These are phyloP conservation scores for Ichneumon xanthorius DNA, from an alignment of 2,888 invertebrate species.

Conservation along the genomic window DNA sequence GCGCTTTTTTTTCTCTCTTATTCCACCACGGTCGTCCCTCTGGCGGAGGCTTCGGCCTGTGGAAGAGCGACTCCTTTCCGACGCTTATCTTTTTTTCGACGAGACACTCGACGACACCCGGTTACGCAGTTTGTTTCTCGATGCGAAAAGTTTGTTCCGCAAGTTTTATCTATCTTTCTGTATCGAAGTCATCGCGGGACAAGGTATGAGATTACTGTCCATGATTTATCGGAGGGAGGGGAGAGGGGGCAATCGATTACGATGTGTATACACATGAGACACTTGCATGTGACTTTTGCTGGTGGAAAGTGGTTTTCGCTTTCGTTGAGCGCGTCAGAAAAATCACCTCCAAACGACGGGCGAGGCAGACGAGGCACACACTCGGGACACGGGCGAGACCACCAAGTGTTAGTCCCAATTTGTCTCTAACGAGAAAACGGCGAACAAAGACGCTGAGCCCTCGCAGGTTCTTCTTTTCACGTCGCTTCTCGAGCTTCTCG, in stretches of 20 bases:
- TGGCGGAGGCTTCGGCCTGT: not conserved
- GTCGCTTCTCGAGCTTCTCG: slow-evolving; percentile 34
- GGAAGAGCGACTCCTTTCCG: slow-evolving; percentile 22
- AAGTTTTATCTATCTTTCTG: slow-evolving; percentile 45
- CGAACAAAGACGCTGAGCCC: slow-evolving; percentile 18
- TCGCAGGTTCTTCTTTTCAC: slow-evolving; percentile 42
- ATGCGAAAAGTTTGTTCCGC: slow-evolving; percentile 42
- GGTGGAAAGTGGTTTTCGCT: not conserved
- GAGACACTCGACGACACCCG: slow-evolving; percentile 55
- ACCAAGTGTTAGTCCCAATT: slow-evolving; percentile 52
- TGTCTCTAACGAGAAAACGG: slow-evolving; percentile 56
- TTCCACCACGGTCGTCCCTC: not conserved
- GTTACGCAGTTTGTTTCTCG: slow-evolving; percentile 52
- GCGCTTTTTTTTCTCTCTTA: slow-evolving; percentile 32
- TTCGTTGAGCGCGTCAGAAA: not conserved
- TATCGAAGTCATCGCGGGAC: slow-evolving; percentile 42
- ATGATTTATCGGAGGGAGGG: slow-evolving; percentile 33
- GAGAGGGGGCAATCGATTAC: slow-evolving; percentile 21
- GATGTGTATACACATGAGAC: not conserved
- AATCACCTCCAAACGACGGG: slow-evolving; percentile 23
- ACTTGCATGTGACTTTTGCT: slow-evolving; percentile 12
- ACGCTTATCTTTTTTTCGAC: slow-evolving; percentile 33
- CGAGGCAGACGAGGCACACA: slow-evolving; percentile 26
- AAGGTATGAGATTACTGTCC: slow-evolving; percentile 19
- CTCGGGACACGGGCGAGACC: slow-evolving; percentile 26